Base-by-base conservation (phyloP, 2,797 vertebrate species). In the Yasuhikotakia modesta region DNA sequence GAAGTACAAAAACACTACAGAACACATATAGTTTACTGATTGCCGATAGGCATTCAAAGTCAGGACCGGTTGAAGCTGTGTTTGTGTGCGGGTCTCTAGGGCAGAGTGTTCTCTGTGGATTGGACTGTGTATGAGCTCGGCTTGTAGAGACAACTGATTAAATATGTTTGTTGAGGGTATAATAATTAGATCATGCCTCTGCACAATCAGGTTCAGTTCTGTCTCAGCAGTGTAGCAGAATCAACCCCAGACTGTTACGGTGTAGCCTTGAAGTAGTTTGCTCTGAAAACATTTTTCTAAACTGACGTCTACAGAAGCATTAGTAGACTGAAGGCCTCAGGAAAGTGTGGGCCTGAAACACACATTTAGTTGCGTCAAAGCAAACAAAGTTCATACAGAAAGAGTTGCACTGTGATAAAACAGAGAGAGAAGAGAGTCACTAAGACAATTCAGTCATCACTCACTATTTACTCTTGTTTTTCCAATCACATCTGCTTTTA, bases 121-220 rank as follows among this genome's bases (percentile, higher is more conserved):
- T 90, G 87, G 83, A 89, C 85, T 72, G 81, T 83, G 88, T 90
- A 93, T 93, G 92, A 93, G 87, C 35, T 57, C 60, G 88, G 91
- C 92, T 93, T 92, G 92, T 43, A 83, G 85, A 87, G 80, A 88
- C 84, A 86, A 85, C 88, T 90, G 91, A 92, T 93, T 92, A 90
- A 88, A 87, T 81, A 80, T 83, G 83, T 81, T 87, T 71, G 45
- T 86, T 81, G 81, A 89, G 87, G 84, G 84, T 82, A 85, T 86
- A 85, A 79, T 91, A 92, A 93, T 93, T 92, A 87, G 93, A 91
- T 92, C 89, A 85, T 88, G 88, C 86, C 72, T 24, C 67, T 21
- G 55, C 67, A 61, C 2, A 14, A 70, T 43, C 39, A 8, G 11
- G 21, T 60, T 45, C 24, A 72, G 27, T 72, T 24, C 19, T 1